Percentiles rank a stretch among this genome's conserved stretches.
These are phyloP conservation scores for Sisor rabdophorus DNA, from an alignment of 2,113 vertebrate species.

Conservation along the genomic window DNA sequence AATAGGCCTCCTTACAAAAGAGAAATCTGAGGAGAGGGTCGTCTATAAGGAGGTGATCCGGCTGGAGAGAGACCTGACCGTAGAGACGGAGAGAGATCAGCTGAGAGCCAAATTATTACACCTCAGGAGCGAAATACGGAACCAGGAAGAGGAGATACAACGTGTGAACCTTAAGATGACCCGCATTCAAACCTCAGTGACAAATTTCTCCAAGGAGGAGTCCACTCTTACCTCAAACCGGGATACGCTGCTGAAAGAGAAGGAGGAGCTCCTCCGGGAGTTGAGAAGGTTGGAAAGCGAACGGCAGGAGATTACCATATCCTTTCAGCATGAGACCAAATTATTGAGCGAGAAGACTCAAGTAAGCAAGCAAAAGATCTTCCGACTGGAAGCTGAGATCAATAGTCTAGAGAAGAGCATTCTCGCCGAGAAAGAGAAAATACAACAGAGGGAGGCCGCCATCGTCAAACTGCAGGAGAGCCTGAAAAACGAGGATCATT, in stretches of 20 bases:
- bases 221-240: constrained; percentile 62
- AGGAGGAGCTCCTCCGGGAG: constrained; percentile 69
- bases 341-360: constrained; percentile 77
- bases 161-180: constrained; percentile 69
- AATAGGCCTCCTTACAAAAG: constrained; percentile 79
- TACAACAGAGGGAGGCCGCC: constrained; percentile 76
- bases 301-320: constrained; percentile 72
- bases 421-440: constrained; percentile 81
- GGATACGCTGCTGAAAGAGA: constrained; percentile 72
- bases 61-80: constrained; percentile 83
- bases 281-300: constrained; percentile 74
- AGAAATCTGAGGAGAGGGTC: constrained; percentile 84
- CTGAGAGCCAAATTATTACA: constrained; percentile 75
- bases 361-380: constrained; percentile 73
- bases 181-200: constrained; percentile 69
- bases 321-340: constrained; percentile 79
- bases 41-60: constrained; percentile 92
- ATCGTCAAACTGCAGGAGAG: constrained; percentile 74
- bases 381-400: constrained; percentile 74
- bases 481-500: constrained; percentile 74
- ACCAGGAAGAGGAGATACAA: constrained; percentile 73
- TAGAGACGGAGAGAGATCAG: constrained; percentile 79
- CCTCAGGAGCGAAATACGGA: constrained; percentile 73
- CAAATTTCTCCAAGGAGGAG: constrained; percentile 75
- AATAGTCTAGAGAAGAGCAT: constrained; percentile 79